Conservation (phyloP, 1,140 invertebrate species). For the Drosophila parabipectinata region DNA sequence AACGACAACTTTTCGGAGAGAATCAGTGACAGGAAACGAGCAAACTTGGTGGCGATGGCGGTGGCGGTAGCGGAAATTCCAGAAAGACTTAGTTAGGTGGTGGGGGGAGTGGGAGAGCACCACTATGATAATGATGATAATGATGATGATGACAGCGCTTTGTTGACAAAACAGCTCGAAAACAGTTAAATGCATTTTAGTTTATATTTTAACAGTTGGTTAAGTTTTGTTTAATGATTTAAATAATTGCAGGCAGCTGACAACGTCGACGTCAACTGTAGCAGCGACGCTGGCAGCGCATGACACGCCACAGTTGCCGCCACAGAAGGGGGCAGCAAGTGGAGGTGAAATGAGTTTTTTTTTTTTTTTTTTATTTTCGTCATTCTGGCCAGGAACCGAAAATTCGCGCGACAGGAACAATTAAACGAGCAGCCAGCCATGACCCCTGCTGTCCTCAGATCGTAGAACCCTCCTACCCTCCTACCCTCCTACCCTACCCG, state of each 20-base stretch:
- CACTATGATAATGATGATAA: slow-evolving; percentile 27
- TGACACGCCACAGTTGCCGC: slow-evolving; percentile 49
- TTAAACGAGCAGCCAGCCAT: slow-evolving; percentile 73
- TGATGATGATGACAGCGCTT: slow-evolving; percentile 75
- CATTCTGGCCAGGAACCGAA: slow-evolving; percentile 54
- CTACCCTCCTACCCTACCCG: neutral
- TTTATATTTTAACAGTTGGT: slow-evolving; percentile 82
- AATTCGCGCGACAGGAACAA: slow-evolving; percentile 79
- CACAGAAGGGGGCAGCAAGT: neutral
- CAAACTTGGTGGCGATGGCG: slow-evolving; percentile 7
- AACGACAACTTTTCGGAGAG: slow-evolving; percentile 14
- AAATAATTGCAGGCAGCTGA: slow-evolving; percentile 67
- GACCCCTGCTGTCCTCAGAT: slow-evolving; percentile 22
- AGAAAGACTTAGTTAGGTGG: neutral
- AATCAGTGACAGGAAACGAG: slow-evolving; percentile 46
- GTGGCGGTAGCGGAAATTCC: slow-evolving; percentile 2
- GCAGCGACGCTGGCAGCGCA: slow-evolving; percentile 6
- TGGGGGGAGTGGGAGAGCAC: slow-evolving; percentile 6
- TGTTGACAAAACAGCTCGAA: slow-evolving; percentile 79
- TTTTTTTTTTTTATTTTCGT: too few species aligned
- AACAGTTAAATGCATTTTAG: slow-evolving; percentile 82
- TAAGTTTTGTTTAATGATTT: slow-evolving; percentile 81
- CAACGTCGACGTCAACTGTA: slow-evolving; percentile 16
- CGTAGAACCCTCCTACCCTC: too few species aligned
- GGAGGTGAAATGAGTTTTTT: slow-evolving; percentile 20